Conservation (phyloP, 2,888 invertebrate genomes). For the Petrophora chlorosata region DNA sequence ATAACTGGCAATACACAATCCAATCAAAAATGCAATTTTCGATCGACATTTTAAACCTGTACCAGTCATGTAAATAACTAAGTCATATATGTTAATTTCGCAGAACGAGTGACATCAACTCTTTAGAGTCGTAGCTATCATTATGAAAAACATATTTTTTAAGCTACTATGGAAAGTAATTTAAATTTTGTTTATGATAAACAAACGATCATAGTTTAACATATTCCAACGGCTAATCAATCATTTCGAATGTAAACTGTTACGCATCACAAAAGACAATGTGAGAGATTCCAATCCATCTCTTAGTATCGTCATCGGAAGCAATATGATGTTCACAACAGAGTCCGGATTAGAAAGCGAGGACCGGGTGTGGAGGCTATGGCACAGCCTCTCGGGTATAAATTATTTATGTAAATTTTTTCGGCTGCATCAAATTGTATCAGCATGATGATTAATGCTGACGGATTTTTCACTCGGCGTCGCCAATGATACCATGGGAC, state of each 20-base stretch:
- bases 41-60: constrained; percentile 43
- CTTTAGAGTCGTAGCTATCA: background rate
- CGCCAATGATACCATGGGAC: constrained; percentile 71
- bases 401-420: constrained; percentile 81
- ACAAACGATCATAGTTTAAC: constrained; percentile 30
- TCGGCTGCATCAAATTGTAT: constrained; percentile 76
- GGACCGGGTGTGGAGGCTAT: constrained; percentile 34
- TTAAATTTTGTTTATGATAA: constrained; percentile 15
- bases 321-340: constrained; percentile 50
- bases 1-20: constrained; percentile 60
- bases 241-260: constrained; percentile 28
- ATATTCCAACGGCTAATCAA: constrained; percentile 28
- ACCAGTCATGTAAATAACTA: constrained; percentile 30
- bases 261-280: constrained; percentile 32
- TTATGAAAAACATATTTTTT: constrained; percentile 12
- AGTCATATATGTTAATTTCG: constrained; percentile 25
- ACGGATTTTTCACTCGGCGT: constrained; percentile 76
- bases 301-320: constrained; percentile 42
- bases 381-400: constrained; percentile 66
- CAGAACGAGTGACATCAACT: constrained; percentile 14
- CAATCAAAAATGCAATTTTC: constrained; percentile 59
- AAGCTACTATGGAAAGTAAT: background rate
- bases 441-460: constrained; percentile 78
- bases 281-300: constrained; percentile 38
- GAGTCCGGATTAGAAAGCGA: constrained; percentile 58